Base-by-base conservation (phyloP, 1,140 invertebrate species). In the Chymomyza costata region DNA sequence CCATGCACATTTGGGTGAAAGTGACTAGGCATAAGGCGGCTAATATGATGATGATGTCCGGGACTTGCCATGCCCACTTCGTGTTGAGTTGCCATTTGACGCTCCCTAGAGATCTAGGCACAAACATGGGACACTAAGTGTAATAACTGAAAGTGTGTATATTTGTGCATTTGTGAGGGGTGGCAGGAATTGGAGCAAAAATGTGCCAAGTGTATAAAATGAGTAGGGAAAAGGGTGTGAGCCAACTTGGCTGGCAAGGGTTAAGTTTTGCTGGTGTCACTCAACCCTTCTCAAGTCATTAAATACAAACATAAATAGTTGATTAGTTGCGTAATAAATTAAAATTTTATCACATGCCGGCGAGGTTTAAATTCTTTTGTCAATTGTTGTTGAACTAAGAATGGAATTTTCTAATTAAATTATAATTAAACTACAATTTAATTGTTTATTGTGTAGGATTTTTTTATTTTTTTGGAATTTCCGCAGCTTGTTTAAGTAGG, bases 251-350 rank as follows among this genome's bases (percentile, higher is more conserved):
- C 25, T 28, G 21, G 8, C 13, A 17, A 30, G 31, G 13, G 31
- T 15, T 47, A 31, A 19, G 6, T 18, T 25, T 31, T 30, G 56
- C 31, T 49, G 57, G 63, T 59, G 65, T 74, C 69, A 53, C 38
- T 56, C 69, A 65, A 56, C 55, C 70, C 69, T 56, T 6, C 25
- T 28, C 32, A 37, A 69, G 60, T 59, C 51, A 56, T 40, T 32
- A 46, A 61, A n/a, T n/a, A n/a, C n/a, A n/a, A n/a, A n/a, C n/a
- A 69, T 76, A 74, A 76, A 74, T 74, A 74, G 45, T 64, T 74
- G 69, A 76, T 74, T 65, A 74, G 61, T 65, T 55, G 70, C 63
- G 62, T 65, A 74, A 76, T 76, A 76, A 70, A 76, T 76, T 65
- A 31, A 66, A 70, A 76, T 65, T 55, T 61, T 78, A 57, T 78